Evolutionary conservation across 2,888 invertebrate species (phyloP).

Genomic region (Saturnia pavonia): DNA sequence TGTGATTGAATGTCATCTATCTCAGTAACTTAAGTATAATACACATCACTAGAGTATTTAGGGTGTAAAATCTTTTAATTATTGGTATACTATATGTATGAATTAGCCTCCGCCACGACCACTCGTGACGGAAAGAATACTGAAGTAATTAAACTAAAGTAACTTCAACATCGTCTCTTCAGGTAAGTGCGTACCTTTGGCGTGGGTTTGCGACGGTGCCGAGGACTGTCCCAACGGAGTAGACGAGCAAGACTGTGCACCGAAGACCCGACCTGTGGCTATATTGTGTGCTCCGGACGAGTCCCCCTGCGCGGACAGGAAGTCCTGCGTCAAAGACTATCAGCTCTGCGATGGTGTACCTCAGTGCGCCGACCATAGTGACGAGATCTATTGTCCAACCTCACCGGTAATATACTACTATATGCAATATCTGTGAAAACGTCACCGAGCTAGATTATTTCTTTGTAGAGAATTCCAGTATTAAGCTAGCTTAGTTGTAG

Average conservation of each 20-base stretch:
- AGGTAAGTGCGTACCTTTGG: slow-evolving; percentile 89
- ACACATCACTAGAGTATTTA: too few relatives aligned
- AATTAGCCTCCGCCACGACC: too few relatives aligned
- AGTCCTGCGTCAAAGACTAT: slow-evolving; percentile 83
- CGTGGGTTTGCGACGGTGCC: slow-evolving; percentile 92
- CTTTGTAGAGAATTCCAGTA: too few relatives aligned
- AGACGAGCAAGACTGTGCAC: slow-evolving; percentile 84
- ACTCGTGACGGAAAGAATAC: too few relatives aligned
- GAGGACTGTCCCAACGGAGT: slow-evolving; percentile 90
- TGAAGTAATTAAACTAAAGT: too few relatives aligned
- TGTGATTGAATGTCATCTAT: too few relatives aligned
- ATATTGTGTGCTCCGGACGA: slow-evolving; percentile 76
- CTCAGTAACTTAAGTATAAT: too few relatives aligned
- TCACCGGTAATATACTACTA: slow-evolving; percentile 11
- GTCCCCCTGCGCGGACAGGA: slow-evolving; percentile 84
- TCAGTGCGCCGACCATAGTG: slow-evolving; percentile 87
- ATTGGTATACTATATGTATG: too few relatives aligned
- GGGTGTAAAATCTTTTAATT: too few relatives aligned
- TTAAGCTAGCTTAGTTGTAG: too few relatives aligned
- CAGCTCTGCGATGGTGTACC: slow-evolving; percentile 89
- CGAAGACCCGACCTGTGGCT: slow-evolving; percentile 37
- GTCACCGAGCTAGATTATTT: too few relatives aligned
- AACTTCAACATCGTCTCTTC: neutral
- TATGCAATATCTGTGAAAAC: too few relatives aligned
- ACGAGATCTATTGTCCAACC: slow-evolving; percentile 80